Percentiles rank a stretch among this genome's conserved stretches.
Evolutionary conservation across 2,113 vertebrate genomes (phyloP).

Genomic region (Vicugna pacos): DNA sequence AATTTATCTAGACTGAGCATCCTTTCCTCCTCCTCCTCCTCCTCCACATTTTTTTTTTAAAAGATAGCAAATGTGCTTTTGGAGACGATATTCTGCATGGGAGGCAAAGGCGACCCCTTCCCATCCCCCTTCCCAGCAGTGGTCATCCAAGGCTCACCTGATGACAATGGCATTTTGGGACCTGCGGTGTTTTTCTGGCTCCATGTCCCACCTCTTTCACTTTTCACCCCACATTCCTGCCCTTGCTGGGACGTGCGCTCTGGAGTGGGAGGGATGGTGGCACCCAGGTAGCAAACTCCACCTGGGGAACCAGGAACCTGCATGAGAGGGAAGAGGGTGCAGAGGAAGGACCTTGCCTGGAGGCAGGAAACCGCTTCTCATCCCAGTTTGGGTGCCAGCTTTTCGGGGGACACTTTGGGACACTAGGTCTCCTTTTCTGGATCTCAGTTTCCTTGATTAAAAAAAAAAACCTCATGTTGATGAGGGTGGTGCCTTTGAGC

Average conservation of each 20-base stretch:
- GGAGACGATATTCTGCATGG: background rate
- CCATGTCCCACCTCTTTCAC: rapidly evolving
- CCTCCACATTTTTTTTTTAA: slow-evolving; percentile 44
- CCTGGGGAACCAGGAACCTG: background rate
- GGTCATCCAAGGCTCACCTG: background rate
- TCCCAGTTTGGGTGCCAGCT: background rate
- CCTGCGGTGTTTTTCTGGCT: background rate
- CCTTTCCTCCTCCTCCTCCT: slow-evolving; percentile 54
- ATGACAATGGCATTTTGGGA: background rate
- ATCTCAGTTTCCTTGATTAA: background rate
- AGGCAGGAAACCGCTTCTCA: background rate
- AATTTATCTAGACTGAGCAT: slow-evolving; percentile 69
- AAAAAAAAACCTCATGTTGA: background rate
- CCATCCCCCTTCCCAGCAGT: background rate
- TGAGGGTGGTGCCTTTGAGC: background rate
- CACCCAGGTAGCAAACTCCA: background rate
- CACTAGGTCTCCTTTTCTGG: background rate
- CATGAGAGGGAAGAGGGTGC: too few relatives aligned
- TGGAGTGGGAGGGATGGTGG: background rate
- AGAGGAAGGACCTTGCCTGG: background rate
- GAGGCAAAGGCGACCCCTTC: slow-evolving; percentile 12
- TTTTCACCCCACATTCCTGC: background rate
- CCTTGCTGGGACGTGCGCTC: background rate
- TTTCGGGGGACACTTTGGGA: background rate
- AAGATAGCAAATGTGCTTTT: slow-evolving; percentile 68